A percentile compares a stretch with the other conserved stretches of the same genome.
These are phyloP conservation scores for Stichodactyla helianthus DNA, from an alignment of 64 coral and sea anemone genomes.

Conservation along the genomic window DNA sequence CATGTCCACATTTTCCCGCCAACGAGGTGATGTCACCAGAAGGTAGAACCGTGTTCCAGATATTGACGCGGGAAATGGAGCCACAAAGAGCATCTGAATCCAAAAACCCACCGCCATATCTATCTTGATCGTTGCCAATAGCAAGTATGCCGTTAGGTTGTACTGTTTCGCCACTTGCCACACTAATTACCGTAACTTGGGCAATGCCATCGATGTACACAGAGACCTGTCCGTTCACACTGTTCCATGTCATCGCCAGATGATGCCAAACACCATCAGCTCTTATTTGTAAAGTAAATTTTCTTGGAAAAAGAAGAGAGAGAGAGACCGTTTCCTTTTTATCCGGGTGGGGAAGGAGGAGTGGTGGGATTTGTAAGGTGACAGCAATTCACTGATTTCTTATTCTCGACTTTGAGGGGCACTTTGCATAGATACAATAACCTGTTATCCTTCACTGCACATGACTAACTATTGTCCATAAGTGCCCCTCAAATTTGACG, in stretches of 20 bases:
- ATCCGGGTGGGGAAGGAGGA: no score
- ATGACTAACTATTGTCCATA: no score
- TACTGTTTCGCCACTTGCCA: not conserved
- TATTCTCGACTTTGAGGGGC: no score
- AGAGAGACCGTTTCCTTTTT: no score
- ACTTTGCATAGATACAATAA: no score
- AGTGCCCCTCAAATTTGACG: no score
- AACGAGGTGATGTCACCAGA: slow-evolving; percentile 32
- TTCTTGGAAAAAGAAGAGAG: no score
- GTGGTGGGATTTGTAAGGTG: no score
- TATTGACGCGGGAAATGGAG: slow-evolving; percentile 52
- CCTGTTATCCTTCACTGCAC: no score
- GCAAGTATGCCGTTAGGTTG: slow-evolving; percentile 16
- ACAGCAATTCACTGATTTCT: no score
- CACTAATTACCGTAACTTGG: not conserved
- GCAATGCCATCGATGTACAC: slow-evolving; percentile 38
- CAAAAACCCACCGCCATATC: slow-evolving; percentile 11
- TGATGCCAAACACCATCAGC: slow-evolving; percentile 65
- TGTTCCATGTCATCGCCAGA: slow-evolving; percentile 58
- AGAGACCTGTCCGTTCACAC: slow-evolving; percentile 10
- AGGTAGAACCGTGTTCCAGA: slow-evolving; percentile 54
- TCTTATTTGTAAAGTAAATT: no score
- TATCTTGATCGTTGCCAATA: slow-evolving; percentile 54
- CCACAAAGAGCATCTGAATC: slow-evolving; percentile 37
- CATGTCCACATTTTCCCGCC: slow-evolving; percentile 50